A percentile compares a stretch with the other conserved stretches of the same genome.
phyloP scores from a whole-genome alignment of 2,113 vertebrate species.

The Thomomys bottae region DNA sequence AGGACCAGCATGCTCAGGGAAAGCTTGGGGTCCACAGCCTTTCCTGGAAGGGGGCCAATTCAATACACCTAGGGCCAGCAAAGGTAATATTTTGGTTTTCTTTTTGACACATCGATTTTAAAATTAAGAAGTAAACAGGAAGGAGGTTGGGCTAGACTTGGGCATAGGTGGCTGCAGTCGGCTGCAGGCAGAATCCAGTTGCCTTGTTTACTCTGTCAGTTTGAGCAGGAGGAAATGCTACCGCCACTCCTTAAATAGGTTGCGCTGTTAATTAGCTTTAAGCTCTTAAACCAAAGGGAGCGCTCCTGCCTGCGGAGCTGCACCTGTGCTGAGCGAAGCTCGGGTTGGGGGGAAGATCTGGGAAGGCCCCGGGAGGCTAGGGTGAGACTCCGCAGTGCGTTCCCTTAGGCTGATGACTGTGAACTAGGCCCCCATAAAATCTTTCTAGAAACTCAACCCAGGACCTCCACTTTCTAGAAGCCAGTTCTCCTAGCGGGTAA shows the following conservation, averaged over 20 bases:
- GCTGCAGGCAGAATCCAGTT: not conserved
- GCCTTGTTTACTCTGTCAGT: conserved; percentile 49
- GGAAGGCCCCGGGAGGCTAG: conserved; percentile 18
- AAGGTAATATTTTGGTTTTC: not conserved
- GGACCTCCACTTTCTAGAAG: not conserved
- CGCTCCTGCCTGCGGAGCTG: conserved; percentile 2
- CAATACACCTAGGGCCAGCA: not conserved
- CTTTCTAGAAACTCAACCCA: not conserved
- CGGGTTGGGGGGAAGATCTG: conserved; percentile 38
- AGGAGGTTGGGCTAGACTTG: not conserved
- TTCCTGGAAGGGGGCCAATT: conserved; percentile 4
- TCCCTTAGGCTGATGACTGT: conserved; percentile 54
- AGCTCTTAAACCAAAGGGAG: conserved; percentile 16
- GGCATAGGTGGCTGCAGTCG: not conserved
- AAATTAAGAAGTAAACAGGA: not conserved
- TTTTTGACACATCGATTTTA: not conserved
- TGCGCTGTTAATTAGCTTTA: conserved; percentile 72
- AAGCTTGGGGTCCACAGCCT: conserved; percentile 16
- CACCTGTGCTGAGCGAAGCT: conserved; percentile 80
- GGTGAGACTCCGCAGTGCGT: not conserved
- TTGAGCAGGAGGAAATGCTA: conserved; percentile 65
- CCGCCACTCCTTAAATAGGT: conserved; percentile 34
- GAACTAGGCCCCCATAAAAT: conserved; percentile 57
- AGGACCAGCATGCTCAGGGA: not conserved
- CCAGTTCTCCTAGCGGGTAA: not conserved